A percentile compares a stretch with the other conserved stretches of the same genome.
These are phyloP conservation scores for Calephelis virginiensis DNA, from an alignment of 1,140 invertebrate species.

Conservation along the genomic window DNA sequence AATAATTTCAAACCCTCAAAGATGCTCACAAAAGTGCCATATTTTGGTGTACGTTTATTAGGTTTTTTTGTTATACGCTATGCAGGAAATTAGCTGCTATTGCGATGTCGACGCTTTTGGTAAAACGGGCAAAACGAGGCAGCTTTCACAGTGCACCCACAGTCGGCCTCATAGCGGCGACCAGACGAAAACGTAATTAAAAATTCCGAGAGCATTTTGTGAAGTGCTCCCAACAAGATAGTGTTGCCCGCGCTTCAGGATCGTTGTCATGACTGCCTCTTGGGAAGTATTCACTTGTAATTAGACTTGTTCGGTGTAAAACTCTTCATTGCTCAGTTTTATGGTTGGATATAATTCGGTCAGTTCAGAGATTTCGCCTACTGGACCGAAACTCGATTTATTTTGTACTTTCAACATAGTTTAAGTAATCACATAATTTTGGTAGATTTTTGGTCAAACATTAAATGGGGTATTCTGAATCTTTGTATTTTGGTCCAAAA, in stretches of 20 bases:
- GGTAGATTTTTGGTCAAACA: too few relatives aligned
- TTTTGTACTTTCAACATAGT: too few relatives aligned
- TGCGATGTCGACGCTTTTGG: constrained; percentile 75
- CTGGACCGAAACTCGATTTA: background rate
- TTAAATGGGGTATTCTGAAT: too few relatives aligned
- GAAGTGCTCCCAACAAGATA: constrained; percentile 71
- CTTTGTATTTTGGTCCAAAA: too few relatives aligned
- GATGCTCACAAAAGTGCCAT: constrained; percentile 42
- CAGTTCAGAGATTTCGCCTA: background rate
- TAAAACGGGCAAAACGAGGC: constrained; percentile 71
- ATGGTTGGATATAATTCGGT: constrained; percentile 23
- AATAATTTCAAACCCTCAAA: background rate
- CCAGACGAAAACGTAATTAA: constrained; percentile 78
- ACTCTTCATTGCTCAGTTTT: constrained; percentile 56
- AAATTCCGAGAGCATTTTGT: constrained; percentile 77
- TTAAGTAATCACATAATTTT: too few relatives aligned
- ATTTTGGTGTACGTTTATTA: constrained; percentile 54
- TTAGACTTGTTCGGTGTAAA: constrained; percentile 69
- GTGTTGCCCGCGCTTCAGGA: constrained; percentile 63
- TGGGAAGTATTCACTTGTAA: constrained; percentile 72
- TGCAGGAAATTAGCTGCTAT: constrained; percentile 78
- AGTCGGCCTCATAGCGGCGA: constrained; percentile 62
- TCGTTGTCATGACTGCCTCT: constrained; percentile 69
- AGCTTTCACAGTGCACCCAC: constrained; percentile 62
- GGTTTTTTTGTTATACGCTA: constrained; percentile 68